A percentile compares a stretch with the other conserved stretches of the same genome.
Conservation (phyloP, 1,140 invertebrate genomes). For the Bombus soroeensis region DNA sequence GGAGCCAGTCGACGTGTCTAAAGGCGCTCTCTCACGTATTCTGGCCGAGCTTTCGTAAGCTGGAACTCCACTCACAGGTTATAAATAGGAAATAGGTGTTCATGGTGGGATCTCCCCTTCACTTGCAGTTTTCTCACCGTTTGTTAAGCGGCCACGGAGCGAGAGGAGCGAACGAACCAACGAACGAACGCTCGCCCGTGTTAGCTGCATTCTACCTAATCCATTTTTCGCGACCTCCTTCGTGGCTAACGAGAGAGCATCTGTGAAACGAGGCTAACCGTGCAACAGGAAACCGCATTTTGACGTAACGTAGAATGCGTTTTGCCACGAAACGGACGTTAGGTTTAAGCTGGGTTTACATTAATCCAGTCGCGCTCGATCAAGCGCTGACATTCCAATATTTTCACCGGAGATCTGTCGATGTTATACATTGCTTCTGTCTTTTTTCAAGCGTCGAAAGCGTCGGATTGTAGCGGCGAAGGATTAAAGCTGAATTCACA, state of each 20-base stretch:
- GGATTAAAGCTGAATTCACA: too few relatives aligned
- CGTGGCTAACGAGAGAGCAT: constrained; percentile 45
- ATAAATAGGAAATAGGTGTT: constrained; percentile 61
- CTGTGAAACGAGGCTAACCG: constrained; percentile 62
- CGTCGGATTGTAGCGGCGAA: too few relatives aligned
- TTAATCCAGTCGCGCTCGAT: too few relatives aligned
- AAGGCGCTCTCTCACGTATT: constrained; percentile 34
- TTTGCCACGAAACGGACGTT: constrained; percentile 22
- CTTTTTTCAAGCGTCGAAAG: too few relatives aligned
- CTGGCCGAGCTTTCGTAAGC: constrained; percentile 48
- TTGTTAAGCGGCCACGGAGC: constrained; percentile 40
- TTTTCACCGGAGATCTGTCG: too few relatives aligned
- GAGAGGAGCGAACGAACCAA: neutral
- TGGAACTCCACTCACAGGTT: constrained; percentile 53
- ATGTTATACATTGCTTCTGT: too few relatives aligned
- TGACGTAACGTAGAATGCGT: constrained; percentile 65
- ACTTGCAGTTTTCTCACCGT: constrained; percentile 64
- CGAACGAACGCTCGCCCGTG: neutral
- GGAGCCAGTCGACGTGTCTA: neutral
- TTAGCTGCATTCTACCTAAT: constrained; percentile 58
- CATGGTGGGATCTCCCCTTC: constrained; percentile 57
- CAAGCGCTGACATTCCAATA: too few relatives aligned
- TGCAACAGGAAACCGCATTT: constrained; percentile 66
- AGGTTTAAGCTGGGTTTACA: too few relatives aligned
- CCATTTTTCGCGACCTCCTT: constrained; percentile 69